Conservation (phyloP, 2,797 vertebrate species). For the Alexandromys oeconomus region DNA sequence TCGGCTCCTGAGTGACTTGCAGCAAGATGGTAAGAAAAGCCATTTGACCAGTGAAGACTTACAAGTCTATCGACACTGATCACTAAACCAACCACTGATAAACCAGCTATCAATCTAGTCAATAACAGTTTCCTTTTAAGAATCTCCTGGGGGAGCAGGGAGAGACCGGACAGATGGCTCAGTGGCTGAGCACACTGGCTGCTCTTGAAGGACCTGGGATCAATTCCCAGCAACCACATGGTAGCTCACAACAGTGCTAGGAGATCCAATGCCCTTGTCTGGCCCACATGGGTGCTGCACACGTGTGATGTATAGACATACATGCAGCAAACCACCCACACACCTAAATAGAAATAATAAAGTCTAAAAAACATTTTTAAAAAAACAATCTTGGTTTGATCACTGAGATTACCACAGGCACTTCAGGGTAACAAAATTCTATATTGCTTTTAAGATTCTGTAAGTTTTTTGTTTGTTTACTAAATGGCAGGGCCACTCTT, state of each 20-base stretch:
- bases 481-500: neutral
- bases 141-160: neutral
- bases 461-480: constrained; percentile 30
- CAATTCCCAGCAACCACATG: too few relatives aligned
- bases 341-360: neutral
- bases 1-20: constrained; percentile 10
- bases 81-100: constrained; percentile 29
- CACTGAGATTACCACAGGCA: neutral
- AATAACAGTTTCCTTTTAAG: constrained; percentile 10
- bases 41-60: constrained; percentile 14
- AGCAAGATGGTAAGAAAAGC: neutral
- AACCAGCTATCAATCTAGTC: neutral
- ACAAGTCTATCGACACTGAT: constrained; percentile 1
- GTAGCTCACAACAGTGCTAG: neutral
- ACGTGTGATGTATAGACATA: neutral
- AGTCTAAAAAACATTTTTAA: neutral
- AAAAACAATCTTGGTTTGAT: neutral
- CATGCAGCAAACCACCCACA: neutral
- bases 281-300: too few relatives aligned
- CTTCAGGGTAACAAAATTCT: constrained; percentile 53
- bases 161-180: neutral
- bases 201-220: neutral
- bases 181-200: too few relatives aligned
- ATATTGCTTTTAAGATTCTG: constrained; percentile 39
- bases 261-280: neutral